Percentiles rank a stretch among this genome's conserved stretches.
Evolutionary conservation across 2,888 invertebrate genomes (phyloP).

Genomic region (Scaeva pyrastri): DNA sequence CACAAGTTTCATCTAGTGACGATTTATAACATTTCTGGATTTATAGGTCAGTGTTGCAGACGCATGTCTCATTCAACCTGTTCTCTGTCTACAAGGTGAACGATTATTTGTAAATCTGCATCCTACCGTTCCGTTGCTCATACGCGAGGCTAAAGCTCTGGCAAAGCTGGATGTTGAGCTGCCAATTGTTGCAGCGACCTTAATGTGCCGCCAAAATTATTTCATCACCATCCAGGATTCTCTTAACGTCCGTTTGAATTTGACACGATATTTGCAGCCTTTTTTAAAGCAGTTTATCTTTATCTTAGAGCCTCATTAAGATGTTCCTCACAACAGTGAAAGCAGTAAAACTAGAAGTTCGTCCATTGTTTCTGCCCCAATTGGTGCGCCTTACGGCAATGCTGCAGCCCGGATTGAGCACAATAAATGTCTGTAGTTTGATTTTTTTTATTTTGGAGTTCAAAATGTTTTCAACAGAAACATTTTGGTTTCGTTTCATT

Average conservation of each 20-base stretch:
- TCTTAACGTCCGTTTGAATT: conserved; percentile 86
- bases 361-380: conserved; percentile 95
- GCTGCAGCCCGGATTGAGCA: conserved; percentile 91
- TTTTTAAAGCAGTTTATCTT: background rate
- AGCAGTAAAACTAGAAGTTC: conserved; percentile 93
- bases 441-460: conserved; percentile 22
- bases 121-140: conserved; percentile 89
- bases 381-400: conserved; percentile 92
- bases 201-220: conserved; percentile 91
- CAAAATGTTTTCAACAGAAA: conserved; percentile 18
- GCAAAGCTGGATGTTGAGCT: conserved; percentile 92
- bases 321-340: conserved; percentile 90
- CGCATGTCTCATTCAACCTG: conserved; percentile 82
- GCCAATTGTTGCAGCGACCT: conserved; percentile 91
- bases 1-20: background rate
- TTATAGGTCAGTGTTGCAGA: conserved; percentile 82
- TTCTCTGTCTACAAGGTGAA: conserved; percentile 84
- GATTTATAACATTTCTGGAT: background rate
- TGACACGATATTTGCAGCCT: background rate
- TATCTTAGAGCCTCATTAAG: conserved; percentile 88
- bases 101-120: conserved; percentile 91
- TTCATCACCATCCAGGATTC: conserved; percentile 91
- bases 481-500: background rate
- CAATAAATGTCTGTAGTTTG: conserved; percentile 85
- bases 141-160: conserved; percentile 93